Evolutionary conservation across 1,140 invertebrate genomes (phyloP), one percentile per base, ranked within the genome.

Genomic region (Alviniconcha marisindica): DNA sequence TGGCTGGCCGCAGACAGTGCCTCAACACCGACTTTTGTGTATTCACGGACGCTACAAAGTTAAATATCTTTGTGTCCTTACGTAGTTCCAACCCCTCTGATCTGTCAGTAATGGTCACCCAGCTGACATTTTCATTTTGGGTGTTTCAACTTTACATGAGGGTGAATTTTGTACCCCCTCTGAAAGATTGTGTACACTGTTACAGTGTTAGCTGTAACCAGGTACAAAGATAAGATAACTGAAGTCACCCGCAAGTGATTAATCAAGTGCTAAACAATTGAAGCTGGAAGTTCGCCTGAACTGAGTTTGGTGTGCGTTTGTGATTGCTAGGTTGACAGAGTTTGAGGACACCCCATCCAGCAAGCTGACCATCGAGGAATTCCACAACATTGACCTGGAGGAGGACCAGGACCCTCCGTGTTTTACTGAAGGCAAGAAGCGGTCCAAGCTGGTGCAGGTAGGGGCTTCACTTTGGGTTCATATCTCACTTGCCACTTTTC

Each of bases 271-370:
- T n/a, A 24, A 15, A 7, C 21, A 7, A 28, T 10, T 66, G 60
- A 7, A 12, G n/a, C 28, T 31, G 21, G 10, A 66, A 12, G 28
- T 7, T 66, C 10, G 60, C 28, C 28, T 21, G 10, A n/a, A 15
- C 7, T 28, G 14, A 5, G 14, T 66, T 21, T n/a, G 12, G 73
- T 44, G 18, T 83, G 81, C 69, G 73, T 33, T 77, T 63, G n/a
- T 51, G 66, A 3, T 85, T 18, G 31, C 15, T 73, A 93, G 97
- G 81, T 94, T 99, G 21, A 95, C 97, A 24, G 99, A 99, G 94
- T 99, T 99, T 93, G 97, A 97, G 1, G 97, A 98, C 69, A 99
- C 98, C 0, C 97, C 98, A 0, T 98, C 97, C 0, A 96, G 96
- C 90, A 94, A 94, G 77, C 93, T 99, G 36, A 99, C 98, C 0